These are phyloP conservation scores for Ostrea denselamellosa DNA, from an alignment of 1,140 invertebrate genomes.

Conservation along the genomic window DNA sequence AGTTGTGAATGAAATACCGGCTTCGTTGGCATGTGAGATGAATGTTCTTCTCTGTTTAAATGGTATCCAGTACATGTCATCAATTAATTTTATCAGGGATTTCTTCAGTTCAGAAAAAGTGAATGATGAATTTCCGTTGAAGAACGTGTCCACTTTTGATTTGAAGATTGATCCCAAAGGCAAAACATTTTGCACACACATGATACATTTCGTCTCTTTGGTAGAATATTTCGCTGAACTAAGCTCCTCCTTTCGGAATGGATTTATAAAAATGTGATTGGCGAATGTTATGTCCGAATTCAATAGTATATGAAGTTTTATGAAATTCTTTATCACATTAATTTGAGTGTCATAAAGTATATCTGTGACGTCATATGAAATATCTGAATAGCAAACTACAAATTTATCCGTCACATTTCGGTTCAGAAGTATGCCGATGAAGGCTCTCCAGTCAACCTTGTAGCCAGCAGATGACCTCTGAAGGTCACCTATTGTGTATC, in stretches of 20 bases:
- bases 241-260: constrained; percentile 15
- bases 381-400: constrained; percentile 50
- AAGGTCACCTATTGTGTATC: constrained; percentile 44
- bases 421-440: constrained; percentile 44
- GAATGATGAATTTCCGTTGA: constrained; percentile 9
- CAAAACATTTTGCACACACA: constrained; percentile 16
- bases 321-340: constrained; percentile 43
- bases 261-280: constrained; percentile 16
- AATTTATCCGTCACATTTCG: constrained; percentile 42
- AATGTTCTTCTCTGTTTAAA: constrained; percentile 46
- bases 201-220: not conserved
- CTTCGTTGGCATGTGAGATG: constrained; percentile 34
- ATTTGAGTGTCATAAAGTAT: constrained; percentile 45
- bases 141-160: not conserved
- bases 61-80: constrained; percentile 56
- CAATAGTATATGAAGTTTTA: constrained; percentile 52
- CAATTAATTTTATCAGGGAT: constrained; percentile 44
- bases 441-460: constrained; percentile 50
- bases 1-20: constrained; percentile 41
- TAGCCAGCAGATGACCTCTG: constrained; percentile 41
- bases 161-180: constrained; percentile 49
- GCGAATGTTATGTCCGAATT: constrained; percentile 47
- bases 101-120: constrained; percentile 41
- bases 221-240: not conserved
- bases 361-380: constrained; percentile 43